A percentile compares a stretch with the other conserved stretches of the same genome.
These are phyloP conservation scores for Eupithecia abbreviata DNA, from an alignment of 2,888 invertebrate genomes.

Conservation along the genomic window DNA sequence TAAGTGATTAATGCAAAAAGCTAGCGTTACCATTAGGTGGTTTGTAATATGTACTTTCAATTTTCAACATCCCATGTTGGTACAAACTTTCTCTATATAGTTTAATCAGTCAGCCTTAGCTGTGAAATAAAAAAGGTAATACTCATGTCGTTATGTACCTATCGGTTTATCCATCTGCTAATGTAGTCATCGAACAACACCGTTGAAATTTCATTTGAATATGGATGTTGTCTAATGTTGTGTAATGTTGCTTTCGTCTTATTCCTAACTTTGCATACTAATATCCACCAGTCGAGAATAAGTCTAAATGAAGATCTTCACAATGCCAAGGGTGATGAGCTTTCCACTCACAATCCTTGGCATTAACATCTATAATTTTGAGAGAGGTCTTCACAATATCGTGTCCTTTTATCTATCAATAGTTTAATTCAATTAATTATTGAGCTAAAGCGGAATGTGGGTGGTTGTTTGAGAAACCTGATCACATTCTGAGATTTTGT, in stretches of 20 bases:
- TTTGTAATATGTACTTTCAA: constrained; percentile 67
- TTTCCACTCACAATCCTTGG: not conserved
- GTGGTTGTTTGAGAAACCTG: constrained; percentile 37
- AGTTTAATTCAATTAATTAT: not conserved
- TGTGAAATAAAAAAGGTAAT: not conserved
- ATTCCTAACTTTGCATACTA: not conserved
- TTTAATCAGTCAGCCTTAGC: constrained; percentile 1
- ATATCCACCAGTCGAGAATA: not conserved
- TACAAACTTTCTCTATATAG: not conserved
- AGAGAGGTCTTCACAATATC: not conserved
- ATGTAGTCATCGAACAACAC: not conserved
- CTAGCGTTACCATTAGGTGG: constrained; percentile 59
- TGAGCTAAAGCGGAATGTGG: constrained; percentile 4
- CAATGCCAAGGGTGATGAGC: not conserved
- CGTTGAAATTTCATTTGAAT: not conserved
- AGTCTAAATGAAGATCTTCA: not conserved
- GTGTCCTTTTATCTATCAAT: not conserved
- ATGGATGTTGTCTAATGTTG: not conserved
- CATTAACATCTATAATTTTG: not conserved
- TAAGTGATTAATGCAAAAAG: constrained; percentile 61
- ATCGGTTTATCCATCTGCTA: not conserved
- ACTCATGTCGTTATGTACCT: not conserved
- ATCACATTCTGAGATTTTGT: constrained; percentile 46
- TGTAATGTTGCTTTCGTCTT: not conserved
- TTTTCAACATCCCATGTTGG: constrained; percentile 43